Conservation (phyloP, 2,888 invertebrate species). For the Epicampocera succincta region DNA sequence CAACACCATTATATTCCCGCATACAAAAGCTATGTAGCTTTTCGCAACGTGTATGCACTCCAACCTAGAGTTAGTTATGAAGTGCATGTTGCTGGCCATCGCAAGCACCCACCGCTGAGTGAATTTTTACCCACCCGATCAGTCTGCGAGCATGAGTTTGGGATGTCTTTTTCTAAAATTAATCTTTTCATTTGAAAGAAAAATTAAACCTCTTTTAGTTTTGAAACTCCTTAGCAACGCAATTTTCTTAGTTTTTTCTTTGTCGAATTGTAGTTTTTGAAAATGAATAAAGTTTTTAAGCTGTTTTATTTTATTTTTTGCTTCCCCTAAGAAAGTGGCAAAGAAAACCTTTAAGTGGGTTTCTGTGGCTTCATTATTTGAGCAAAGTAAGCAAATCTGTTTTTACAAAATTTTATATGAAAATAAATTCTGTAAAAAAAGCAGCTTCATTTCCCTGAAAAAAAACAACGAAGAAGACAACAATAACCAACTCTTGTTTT, state of each 20-base stretch:
- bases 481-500: constrained; percentile 64
- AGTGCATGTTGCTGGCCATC: no score
- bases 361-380: constrained; percentile 71
- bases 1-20: no score
- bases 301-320: constrained; percentile 18
- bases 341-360: constrained; percentile 72
- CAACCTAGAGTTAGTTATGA: no score
- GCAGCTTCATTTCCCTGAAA: constrained; percentile 68
- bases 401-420: constrained; percentile 48
- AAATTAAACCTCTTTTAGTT: constrained; percentile 48
- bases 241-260: constrained; percentile 35
- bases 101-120: no score
- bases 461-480: constrained; percentile 5
- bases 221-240: constrained; percentile 60
- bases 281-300: constrained; percentile 66
- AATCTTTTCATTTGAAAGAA: constrained; percentile 19
- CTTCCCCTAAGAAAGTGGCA: constrained; percentile 16
- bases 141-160: not conserved
- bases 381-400: constrained; percentile 68
- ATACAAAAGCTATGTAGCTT: no score
- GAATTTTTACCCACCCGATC: not conserved
- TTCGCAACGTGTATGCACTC: no score
- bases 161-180: not conserved
- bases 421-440: constrained; percentile 50
- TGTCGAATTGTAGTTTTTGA: constrained; percentile 46